These are phyloP conservation scores for Oryctolagus cuniculus DNA, from an alignment of 2,113 vertebrate species.

Conservation along the genomic window mOryCun1.1 NC_091434.1:58891001-58891500, in stretches of 20 bases:
- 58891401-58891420: too few relatives aligned
- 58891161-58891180: neutral
- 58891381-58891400: too few relatives aligned
- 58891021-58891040: slow-evolving; percentile 47
- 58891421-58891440: too few relatives aligned
- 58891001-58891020: slow-evolving; percentile 68
- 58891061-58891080: neutral
- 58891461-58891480: too few relatives aligned
- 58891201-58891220: neutral
- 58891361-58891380: too few relatives aligned
- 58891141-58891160: slow-evolving; percentile 3
- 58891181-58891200: neutral
- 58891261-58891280: neutral
- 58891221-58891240: neutral
- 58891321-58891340: too few relatives aligned
- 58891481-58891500: too few relatives aligned
- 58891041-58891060: neutral
- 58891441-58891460: too few relatives aligned
- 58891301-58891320: neutral
- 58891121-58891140: slow-evolving; percentile 34
- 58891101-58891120: neutral
- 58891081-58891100: neutral
- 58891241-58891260: neutral
- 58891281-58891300: slow-evolving; percentile 1
- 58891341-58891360: too few relatives aligned